Evolutionary conservation across 2,888 invertebrate species (phyloP).

Genomic region (Malthinus seriepunctatus): DNA sequence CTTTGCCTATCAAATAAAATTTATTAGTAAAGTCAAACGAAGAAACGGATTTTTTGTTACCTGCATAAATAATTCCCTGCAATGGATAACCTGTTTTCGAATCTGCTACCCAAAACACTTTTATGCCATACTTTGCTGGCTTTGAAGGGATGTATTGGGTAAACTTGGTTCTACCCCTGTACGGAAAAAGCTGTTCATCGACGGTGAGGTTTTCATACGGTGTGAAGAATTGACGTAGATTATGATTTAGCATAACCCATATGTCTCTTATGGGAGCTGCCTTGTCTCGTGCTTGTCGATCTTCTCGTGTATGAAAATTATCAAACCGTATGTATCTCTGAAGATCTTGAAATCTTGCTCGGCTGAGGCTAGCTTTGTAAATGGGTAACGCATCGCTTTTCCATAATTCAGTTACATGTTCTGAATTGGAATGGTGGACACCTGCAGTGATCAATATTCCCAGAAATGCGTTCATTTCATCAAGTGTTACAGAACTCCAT

Average conservation of each 20-base stretch:
- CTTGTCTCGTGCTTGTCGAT: conserved; percentile 32
- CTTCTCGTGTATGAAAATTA: conserved; percentile 31
- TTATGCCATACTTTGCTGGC: conserved; percentile 43
- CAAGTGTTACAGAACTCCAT: too few relatives aligned
- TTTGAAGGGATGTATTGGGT: too few relatives aligned
- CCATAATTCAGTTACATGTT: too few relatives aligned
- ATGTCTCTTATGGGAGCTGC: conserved; percentile 31
- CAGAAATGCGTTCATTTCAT: too few relatives aligned
- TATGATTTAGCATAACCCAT: conserved; percentile 32
- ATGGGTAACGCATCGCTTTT: too few relatives aligned
- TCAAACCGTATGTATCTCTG: conserved; percentile 37
- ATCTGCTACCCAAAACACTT: conserved; percentile 43
- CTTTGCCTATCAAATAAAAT: too few relatives aligned
- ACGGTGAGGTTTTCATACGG: conserved; percentile 33
- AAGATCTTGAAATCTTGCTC: too few relatives aligned
- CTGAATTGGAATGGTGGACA: too few relatives aligned
- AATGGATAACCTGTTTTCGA: conserved; percentile 39
- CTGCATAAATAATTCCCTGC: conserved; percentile 40
- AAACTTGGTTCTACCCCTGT: conserved; percentile 36
- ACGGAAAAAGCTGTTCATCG: conserved; percentile 40
- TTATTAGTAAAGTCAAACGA: too few relatives aligned
- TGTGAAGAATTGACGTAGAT: conserved; percentile 30
- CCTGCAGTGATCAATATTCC: too few relatives aligned
- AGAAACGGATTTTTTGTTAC: conserved; percentile 37
- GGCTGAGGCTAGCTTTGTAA: too few relatives aligned